Conservation (phyloP, 2,113 vertebrate species). For the Oryctolagus cuniculus region DNA sequence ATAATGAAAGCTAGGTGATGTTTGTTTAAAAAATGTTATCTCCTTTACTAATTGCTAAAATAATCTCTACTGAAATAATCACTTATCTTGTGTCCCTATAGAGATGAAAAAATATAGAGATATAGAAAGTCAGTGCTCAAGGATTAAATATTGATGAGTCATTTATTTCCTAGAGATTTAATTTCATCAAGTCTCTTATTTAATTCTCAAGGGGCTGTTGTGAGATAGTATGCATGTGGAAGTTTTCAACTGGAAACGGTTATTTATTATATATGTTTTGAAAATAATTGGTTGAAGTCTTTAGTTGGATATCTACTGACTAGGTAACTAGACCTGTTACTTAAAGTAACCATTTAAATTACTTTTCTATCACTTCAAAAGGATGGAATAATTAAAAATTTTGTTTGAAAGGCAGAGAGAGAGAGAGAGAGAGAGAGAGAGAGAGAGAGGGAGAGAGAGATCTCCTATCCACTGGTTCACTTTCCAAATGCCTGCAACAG, state of each 20-base stretch:
- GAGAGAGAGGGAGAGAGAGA: no score
- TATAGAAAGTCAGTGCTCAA: background rate
- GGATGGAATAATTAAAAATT: background rate
- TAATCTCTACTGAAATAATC: slow-evolving; percentile 13
- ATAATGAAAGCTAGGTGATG: slow-evolving; percentile 17
- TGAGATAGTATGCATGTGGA: background rate
- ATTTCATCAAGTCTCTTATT: slow-evolving; percentile 23
- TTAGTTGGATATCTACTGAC: background rate
- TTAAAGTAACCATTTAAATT: slow-evolving; percentile 46
- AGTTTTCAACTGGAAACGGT: background rate
- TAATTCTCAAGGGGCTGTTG: background rate
- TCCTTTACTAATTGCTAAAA: slow-evolving; percentile 9
- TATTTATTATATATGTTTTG: slow-evolving; percentile 40
- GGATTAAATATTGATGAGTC: background rate
- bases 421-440: no score
- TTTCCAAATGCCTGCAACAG: no score
- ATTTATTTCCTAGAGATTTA: slow-evolving; percentile 26
- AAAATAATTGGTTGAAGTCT: slow-evolving; percentile 32
- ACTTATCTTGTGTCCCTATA: background rate
- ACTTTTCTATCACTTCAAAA: background rate
- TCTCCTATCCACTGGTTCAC: no score
- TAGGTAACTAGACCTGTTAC: background rate
- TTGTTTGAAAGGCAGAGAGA: no score
- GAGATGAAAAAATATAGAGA: background rate
- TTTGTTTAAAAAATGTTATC: slow-evolving; percentile 30